Conservation (phyloP, 2,888 invertebrate genomes). For the Bimastos eiseni region DNA sequence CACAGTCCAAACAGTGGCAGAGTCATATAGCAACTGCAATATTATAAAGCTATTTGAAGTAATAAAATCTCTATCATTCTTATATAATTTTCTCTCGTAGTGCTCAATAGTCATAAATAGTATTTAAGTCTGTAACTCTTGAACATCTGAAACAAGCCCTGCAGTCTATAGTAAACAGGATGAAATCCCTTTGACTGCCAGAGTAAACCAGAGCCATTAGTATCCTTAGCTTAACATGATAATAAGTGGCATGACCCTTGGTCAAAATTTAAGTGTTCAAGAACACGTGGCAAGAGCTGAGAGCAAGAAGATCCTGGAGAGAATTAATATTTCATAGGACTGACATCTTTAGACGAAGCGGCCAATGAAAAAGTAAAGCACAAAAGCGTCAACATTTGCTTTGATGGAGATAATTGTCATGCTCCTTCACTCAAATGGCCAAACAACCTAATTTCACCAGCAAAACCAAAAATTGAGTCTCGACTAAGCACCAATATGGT, state of each 20-base stretch:
- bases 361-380: neutral
- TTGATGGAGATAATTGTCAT: neutral
- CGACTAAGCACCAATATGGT: neutral
- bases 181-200: neutral
- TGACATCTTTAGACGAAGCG: neutral
- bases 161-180: neutral
- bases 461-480: neutral
- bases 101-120: neutral
- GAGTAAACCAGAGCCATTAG: constrained; percentile 10
- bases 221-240: constrained; percentile 17
- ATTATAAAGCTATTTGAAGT: neutral
- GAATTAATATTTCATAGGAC: neutral
- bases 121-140: neutral
- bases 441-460: neutral
- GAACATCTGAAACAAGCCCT: neutral
- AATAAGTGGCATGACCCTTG: neutral
- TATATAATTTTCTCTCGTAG: neutral
- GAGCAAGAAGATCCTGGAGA: neutral
- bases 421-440: neutral
- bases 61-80: neutral
- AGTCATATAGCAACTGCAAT: too few species aligned
- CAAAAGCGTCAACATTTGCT: neutral
- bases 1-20: too few species aligned
- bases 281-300: neutral
- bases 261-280: neutral